Base-by-base conservation (phyloP, 92 coral and sea anemone species). In the Diadumene lineata region DNA sequence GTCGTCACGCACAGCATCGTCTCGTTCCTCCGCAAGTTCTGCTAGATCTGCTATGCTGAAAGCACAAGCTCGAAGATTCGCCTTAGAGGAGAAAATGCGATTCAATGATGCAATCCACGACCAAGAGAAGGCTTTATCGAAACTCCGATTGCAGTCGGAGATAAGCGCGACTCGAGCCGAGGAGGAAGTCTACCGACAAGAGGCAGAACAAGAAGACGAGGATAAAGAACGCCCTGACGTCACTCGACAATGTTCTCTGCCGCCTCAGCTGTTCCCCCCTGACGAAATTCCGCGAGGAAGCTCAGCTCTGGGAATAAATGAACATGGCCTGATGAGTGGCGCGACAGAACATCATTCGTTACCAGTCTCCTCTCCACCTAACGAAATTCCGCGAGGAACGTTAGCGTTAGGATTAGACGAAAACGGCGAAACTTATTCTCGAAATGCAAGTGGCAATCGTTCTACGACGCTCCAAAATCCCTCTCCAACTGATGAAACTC, bases 311-410 rank as follows among this genome's bases (percentile, higher is more conserved):
- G 51, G 51, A 44, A 44, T 44, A 8, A 17, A 44, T 17, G 51
- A 44, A 44, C 9, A 44, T 44, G 51, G 51, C 17, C 51, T 8
- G 51, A 44, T 8, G 10, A 8, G 17, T 44, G n/a, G n/a, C n/a
- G n/a, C 51, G 17, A 44, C 51, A 17, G 9, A 34, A 62, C 68
- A 34, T 62, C 26, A 62, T 34, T 9, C 9, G 10, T 44, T 21
- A 26, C 68, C 24, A 15, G 30, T 10, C 68, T 34, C 29, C 24
- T 62, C 29, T 34, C 68, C 7, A 62, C 24, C 68, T 27, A 34
- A 65, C 70, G 34, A 65, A 65, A 65, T 22, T 65, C 70, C 70
- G 70, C 70, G 70, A 65, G 26, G 70, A 33, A 65, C 19, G 70
- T 65, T 50, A 65, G 46, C 70, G 48, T 29, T 56, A 8, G 51